A percentile compares a stretch with the other conserved stretches of the same genome.
These are phyloP conservation scores for Odocoileus hemionus DNA, from an alignment of 2,113 vertebrate genomes.

Conservation along the genomic window DNA sequence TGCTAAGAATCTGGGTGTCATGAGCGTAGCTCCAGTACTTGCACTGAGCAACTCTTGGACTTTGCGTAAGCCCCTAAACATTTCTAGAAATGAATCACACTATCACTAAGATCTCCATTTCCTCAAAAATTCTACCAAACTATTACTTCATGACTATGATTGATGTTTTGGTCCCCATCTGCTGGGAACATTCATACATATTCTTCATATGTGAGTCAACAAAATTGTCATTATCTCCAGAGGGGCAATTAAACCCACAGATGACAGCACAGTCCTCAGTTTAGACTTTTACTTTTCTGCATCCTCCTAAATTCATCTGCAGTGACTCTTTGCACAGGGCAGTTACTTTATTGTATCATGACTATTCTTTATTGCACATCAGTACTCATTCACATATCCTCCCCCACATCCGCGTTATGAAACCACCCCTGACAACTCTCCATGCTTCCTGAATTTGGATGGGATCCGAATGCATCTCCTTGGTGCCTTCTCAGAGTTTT, in stretches of 20 bases:
- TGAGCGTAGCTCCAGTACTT: background rate
- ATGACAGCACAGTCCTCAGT: background rate
- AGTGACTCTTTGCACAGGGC: background rate
- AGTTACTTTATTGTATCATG: background rate
- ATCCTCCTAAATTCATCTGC: background rate
- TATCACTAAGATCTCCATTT: background rate
- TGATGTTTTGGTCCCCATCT: too few relatives aligned
- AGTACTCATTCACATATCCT: background rate
- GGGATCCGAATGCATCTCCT: background rate
- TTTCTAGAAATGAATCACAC: background rate
- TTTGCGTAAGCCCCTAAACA: background rate
- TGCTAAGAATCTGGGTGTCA: background rate
- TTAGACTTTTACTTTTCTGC: background rate
- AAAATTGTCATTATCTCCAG: background rate
- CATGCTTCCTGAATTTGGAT: background rate
- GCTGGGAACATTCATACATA: background rate
- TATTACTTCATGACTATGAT: background rate
- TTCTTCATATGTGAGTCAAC: background rate
- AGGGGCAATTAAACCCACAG: background rate
- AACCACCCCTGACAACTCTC: background rate
- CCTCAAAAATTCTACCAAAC: background rate
- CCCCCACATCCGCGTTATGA: background rate
- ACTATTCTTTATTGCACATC: background rate
- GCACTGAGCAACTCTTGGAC: background rate
- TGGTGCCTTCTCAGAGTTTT: background rate